Percentiles rank a stretch among this genome's conserved stretches.
Conservation (phyloP, 2,888 invertebrate species). For the Stratiomys singularior region DNA sequence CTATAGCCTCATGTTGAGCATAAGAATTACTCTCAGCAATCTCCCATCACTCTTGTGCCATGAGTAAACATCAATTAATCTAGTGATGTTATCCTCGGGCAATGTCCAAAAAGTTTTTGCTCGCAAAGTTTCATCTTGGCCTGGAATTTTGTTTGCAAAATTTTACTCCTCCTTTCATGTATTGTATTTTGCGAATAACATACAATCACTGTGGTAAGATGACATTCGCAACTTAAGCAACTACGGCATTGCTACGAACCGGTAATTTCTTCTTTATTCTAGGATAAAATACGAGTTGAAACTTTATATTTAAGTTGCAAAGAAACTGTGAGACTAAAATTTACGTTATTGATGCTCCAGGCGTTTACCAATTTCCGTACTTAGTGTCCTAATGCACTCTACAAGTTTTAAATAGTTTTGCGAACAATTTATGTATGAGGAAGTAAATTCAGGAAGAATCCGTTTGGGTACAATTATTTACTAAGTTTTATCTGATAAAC, state of each 20-base stretch:
- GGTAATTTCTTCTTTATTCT: constrained; percentile 20
- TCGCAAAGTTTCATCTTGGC: constrained; percentile 35
- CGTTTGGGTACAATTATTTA: no score
- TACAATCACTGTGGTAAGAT: constrained; percentile 2
- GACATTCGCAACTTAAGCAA: constrained; percentile 35
- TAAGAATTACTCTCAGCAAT: no score
- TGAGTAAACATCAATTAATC: constrained; percentile 46
- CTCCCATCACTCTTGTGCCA: constrained; percentile 42
- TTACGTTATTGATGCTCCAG: constrained; percentile 28
- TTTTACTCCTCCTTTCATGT: neutral
- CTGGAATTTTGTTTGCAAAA: constrained; percentile 4
- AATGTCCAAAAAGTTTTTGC: constrained; percentile 42
- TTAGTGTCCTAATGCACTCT: constrained; percentile 7
- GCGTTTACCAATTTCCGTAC: neutral
- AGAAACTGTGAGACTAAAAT: constrained; percentile 9
- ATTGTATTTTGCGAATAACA: constrained; percentile 21
- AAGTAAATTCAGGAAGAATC: no score
- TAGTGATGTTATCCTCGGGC: constrained; percentile 38
- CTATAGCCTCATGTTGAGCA: no score
- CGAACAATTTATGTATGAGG: no score
- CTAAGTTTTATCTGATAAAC: no score
- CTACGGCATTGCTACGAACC: constrained; percentile 1
- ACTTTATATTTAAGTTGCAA: neutral
- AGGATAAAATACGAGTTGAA: neutral
- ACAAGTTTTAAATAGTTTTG: constrained; percentile 8